Evolutionary conservation across 1,140 invertebrate genomes (phyloP), one percentile per base, ranked within the genome.

Genomic region (Nasonia vitripennis): DNA sequence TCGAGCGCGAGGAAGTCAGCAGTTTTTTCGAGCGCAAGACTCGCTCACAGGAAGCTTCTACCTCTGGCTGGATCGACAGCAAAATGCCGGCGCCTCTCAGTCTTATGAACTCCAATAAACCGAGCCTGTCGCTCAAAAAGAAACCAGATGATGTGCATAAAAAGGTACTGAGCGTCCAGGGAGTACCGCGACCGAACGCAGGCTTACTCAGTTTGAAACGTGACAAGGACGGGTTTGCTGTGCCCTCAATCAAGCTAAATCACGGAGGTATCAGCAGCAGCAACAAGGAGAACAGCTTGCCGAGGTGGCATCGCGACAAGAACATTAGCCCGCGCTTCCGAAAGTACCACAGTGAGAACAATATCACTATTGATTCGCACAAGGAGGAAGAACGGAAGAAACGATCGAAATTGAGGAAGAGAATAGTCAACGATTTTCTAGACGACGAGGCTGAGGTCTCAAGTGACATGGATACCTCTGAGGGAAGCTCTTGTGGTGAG

Each of bases 371-470:
- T 27, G n/a, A 48, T 5, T 51, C 10, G 2, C 17, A n/a, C 17
- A 62, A 62, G 5, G 55, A 62, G 17, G 6, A 62, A n/a, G 73
- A 41, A 27, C 23, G 88, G 37, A 80, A 80, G 68, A 86, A 85
- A 6, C 71, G 79, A 87, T 37, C 75, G 81, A 71, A 87, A 83
- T 6, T 74, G 79, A 89, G n/a, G 5, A 84, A 45, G 11, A 62
- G 27, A 6, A 86, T 81, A 48, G 89, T 14, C 62, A 89, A 84
- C 17, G 75, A 84, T 10, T 96, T 95, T 78, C 90, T 96, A 74
- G 91, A 95, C 27, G 89, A 95, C 81, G 95, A 96, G 89, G 95
- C 95, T 0, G 92, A 94, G 27, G 90, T 94, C 62, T 95, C 94
- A 1, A 91, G 91, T 2, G 91, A 93, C 78, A 87, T 87, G 27